Percentiles rank a stretch among this genome's conserved stretches.
Conservation (phyloP, 2,113 vertebrate species). For the Anolis carolinensis region DNA sequence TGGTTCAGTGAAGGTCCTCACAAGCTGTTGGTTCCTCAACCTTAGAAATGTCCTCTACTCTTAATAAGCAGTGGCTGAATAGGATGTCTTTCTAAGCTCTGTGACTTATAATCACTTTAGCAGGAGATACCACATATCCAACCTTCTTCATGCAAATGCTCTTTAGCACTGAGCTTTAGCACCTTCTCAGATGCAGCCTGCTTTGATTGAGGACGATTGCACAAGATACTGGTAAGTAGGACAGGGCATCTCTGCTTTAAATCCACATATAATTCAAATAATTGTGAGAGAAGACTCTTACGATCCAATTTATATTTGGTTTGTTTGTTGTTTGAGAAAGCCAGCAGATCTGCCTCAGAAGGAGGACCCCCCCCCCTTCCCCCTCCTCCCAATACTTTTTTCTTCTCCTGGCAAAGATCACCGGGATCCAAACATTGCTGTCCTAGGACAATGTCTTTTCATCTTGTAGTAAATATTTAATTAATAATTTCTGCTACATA, state of each 20-base stretch:
- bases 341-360: slow-evolving; percentile 23
- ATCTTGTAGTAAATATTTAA: slow-evolving; percentile 57
- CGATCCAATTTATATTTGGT: neutral
- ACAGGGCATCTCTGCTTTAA: slow-evolving; percentile 12
- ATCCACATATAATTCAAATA: slow-evolving; percentile 34
- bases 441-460: slow-evolving; percentile 47
- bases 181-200: neutral
- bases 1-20: neutral
- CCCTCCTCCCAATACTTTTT: slow-evolving; percentile 1
- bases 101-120: neutral
- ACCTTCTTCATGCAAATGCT: neutral
- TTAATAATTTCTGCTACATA: slow-evolving; percentile 47
- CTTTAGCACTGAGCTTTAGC: neutral
- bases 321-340: slow-evolving; percentile 21
- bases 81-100: neutral
- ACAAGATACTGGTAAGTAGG: slow-evolving; percentile 3
- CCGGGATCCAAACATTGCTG: slow-evolving; percentile 45
- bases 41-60: neutral
- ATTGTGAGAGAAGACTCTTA: slow-evolving; percentile 18
- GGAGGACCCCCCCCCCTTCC: slow-evolving; percentile 27
- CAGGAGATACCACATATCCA: neutral
- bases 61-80: neutral
- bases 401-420: slow-evolving; percentile 45
- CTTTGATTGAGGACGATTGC: slow-evolving; percentile 23
- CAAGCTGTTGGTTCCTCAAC: neutral